These are phyloP conservation scores for Solenopsis invicta DNA, from an alignment of 1,140 invertebrate species.

Conservation along the genomic window DNA sequence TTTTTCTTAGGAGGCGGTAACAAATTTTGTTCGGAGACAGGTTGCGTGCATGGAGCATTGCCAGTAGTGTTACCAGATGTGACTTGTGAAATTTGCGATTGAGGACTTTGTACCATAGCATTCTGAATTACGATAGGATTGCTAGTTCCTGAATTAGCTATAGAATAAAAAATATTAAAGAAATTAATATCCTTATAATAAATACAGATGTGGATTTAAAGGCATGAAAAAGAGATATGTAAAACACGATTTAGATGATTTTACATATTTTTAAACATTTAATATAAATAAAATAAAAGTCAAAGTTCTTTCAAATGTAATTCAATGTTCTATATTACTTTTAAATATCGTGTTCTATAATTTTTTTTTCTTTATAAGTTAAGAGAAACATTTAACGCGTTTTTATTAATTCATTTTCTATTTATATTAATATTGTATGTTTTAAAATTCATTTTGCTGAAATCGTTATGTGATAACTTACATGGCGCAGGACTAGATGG, in stretches of 20 bases:
- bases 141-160: slow-evolving; percentile 82
- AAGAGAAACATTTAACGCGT: not conserved
- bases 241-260: slow-evolving; percentile 1
- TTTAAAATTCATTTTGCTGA: not conserved
- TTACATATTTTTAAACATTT: slow-evolving; percentile 5
- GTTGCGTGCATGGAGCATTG: slow-evolving; percentile 78
- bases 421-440: not conserved
- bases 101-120: slow-evolving; percentile 85
- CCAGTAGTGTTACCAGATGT: slow-evolving; percentile 77
- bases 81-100: slow-evolving; percentile 83
- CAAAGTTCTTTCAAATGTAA: not conserved
- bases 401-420: not conserved
- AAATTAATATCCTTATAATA: slow-evolving; percentile 10
- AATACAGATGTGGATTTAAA: not conserved
- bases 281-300: slow-evolving; percentile 22
- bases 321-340: not conserved
- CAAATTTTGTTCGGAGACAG: slow-evolving; percentile 83
- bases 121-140: slow-evolving; percentile 86
- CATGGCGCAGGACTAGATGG: slow-evolving; percentile 85
- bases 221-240: not conserved
- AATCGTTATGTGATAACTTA: slow-evolving; percentile 71
- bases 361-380: not conserved
- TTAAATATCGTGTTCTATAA: not conserved
- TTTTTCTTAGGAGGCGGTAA: slow-evolving; percentile 86
- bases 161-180: slow-evolving; percentile 37